These are phyloP conservation scores for Melanotaenia trifasciata DNA, from an alignment of 2,797 vertebrate species.

Conservation along the genomic window DNA sequence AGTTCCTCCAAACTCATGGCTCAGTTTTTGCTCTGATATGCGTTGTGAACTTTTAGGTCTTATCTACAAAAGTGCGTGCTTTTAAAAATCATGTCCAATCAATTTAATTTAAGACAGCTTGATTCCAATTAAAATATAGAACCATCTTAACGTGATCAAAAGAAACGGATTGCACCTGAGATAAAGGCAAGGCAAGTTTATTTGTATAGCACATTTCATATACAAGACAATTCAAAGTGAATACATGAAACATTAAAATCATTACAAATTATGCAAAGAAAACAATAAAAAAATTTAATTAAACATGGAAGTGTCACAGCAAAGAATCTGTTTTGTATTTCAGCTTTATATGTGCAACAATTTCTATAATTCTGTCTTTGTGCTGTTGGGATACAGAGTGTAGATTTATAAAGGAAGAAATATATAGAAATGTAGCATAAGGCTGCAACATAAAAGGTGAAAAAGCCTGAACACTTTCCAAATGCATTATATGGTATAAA, in stretches of 20 bases:
- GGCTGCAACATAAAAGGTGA: not conserved
- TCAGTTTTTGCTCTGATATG: not conserved
- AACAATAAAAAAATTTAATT: not conserved
- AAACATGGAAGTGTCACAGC: not conserved
- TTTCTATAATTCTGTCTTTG: not conserved
- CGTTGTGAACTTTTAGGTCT: not conserved
- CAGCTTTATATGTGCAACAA: not conserved
- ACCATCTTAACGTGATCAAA: no score
- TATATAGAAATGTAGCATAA: not conserved
- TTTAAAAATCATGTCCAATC: no score
- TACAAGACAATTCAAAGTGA: no score
- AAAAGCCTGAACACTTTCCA: not conserved
- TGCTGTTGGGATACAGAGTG: not conserved
- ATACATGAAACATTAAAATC: no score
- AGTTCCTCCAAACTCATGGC: not conserved
- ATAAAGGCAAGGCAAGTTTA: no score
- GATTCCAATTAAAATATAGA: not conserved
- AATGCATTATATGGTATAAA: not conserved
- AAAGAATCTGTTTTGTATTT: not conserved
- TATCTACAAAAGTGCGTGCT: no score
- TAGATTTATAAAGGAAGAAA: not conserved
- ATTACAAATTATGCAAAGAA: not conserved
- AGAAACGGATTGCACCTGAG: no score
- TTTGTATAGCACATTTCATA: no score
- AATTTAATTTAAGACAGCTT: not conserved